Conservation (phyloP, 2,888 invertebrate genomes). For the Pyrgus malvae region DNA sequence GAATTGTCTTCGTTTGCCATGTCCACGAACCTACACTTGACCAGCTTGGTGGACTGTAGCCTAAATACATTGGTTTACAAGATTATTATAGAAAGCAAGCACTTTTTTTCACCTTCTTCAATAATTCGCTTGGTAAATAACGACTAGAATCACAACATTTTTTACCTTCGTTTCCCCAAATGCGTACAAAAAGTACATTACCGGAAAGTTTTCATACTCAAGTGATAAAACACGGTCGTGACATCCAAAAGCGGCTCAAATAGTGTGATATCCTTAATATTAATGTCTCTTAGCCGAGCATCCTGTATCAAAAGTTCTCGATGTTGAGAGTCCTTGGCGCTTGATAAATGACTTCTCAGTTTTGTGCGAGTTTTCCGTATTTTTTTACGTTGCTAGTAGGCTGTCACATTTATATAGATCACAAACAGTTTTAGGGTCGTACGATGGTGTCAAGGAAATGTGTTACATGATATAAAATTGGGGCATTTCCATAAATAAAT, state of each 20-base stretch:
- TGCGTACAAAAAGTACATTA: conserved; percentile 19
- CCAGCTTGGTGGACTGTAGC: too few relatives aligned
- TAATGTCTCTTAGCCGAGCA: conserved; percentile 75
- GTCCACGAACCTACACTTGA: too few relatives aligned
- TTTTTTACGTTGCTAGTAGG: conserved; percentile 58
- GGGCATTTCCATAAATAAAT: too few relatives aligned
- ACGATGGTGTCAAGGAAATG: too few relatives aligned
- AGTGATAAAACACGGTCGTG: conserved; percentile 72
- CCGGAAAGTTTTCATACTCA: conserved; percentile 46
- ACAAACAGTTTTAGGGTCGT: neutral
- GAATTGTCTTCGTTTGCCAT: too few relatives aligned
- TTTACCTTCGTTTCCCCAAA: neutral
- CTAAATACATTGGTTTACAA: too few relatives aligned
- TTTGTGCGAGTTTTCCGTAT: conserved; percentile 66
- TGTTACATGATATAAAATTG: too few relatives aligned
- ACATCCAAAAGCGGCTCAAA: conserved; percentile 67
- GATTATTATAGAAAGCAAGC: too few relatives aligned
- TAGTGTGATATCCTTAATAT: conserved; percentile 76
- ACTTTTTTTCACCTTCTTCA: too few relatives aligned
- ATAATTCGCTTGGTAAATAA: too few relatives aligned
- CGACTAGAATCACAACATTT: neutral
- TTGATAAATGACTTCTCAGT: conserved; percentile 80
- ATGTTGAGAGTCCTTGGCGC: conserved; percentile 77
- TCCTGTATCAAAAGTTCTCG: conserved; percentile 78
- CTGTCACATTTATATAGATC: conserved; percentile 32